Percentiles rank a stretch among this genome's conserved stretches.
Conservation (phyloP, 2,113 vertebrate species). For the Pteronura brasiliensis region DNA sequence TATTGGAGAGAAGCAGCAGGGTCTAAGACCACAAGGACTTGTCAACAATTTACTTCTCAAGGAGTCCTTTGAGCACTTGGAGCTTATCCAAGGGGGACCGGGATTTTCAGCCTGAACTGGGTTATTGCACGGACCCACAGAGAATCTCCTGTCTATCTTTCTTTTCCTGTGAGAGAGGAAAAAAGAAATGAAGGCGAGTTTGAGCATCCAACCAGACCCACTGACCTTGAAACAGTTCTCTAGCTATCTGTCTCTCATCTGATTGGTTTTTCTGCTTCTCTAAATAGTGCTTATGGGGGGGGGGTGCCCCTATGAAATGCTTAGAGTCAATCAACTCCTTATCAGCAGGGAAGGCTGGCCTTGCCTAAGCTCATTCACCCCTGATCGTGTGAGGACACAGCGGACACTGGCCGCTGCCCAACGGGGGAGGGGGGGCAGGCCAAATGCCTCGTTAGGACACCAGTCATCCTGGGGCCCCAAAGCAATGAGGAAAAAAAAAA, state of each 20-base stretch:
- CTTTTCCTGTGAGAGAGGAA: not conserved
- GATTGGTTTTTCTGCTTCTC: not conserved
- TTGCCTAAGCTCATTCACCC: not conserved
- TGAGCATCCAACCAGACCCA: not conserved
- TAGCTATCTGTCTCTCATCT: not conserved
- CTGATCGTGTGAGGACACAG: not conserved
- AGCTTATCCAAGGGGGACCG: not conserved
- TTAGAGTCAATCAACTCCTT: not conserved
- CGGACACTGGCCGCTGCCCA: not conserved
- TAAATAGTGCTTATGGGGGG: not conserved
- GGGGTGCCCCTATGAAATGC: constrained; percentile 1
- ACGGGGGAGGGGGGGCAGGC: not conserved
- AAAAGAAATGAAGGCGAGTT: not conserved
- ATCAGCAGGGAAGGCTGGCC: not conserved
- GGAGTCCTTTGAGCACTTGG: not conserved
- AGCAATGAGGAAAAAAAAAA: not conserved
- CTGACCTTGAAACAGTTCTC: constrained; percentile 15
- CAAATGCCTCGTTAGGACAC: not conserved
- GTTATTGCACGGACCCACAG: not conserved
- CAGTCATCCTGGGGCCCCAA: not conserved
- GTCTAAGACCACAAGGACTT: not conserved
- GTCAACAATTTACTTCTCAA: constrained; percentile 8
- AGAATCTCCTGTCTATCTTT: not conserved
- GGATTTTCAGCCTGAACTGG: not conserved
- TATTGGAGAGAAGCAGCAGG: not conserved